These are phyloP conservation scores for Chrysolophus pictus DNA, from an alignment of 2,797 vertebrate species.

Conservation along the genomic window DNA sequence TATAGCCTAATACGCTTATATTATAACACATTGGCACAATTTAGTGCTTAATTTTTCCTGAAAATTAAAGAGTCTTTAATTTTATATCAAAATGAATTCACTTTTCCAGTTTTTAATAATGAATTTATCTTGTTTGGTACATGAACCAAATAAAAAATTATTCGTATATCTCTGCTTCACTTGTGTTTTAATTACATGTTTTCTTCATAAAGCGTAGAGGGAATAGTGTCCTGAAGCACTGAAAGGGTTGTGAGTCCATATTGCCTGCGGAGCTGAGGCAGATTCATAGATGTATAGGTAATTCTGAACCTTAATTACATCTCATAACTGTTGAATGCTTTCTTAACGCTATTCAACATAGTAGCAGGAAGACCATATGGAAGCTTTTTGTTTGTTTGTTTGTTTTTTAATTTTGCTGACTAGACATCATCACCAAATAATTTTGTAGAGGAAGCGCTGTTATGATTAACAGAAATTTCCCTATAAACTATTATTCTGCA, in stretches of 20 bases:
- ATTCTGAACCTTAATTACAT: neutral
- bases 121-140: neutral
- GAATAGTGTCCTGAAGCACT: neutral
- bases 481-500: neutral
- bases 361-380: neutral
- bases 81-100: neutral
- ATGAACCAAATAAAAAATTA: neutral
- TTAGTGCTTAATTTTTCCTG: neutral
- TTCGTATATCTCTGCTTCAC: neutral
- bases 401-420: too few relatives aligned
- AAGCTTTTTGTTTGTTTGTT: neutral
- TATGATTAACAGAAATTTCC: neutral
- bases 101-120: neutral
- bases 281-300: neutral
- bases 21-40: neutral
- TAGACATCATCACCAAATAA: too few relatives aligned
- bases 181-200: neutral
- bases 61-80: neutral
- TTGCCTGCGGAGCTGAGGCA: neutral
- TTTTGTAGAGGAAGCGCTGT: neutral
- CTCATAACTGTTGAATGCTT: neutral
- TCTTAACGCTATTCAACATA: neutral
- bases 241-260: neutral
- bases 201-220: neutral
- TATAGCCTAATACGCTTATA: neutral